A percentile compares a stretch with the other conserved stretches of the same genome.
phyloP scores from a whole-genome alignment of 2,113 vertebrate genomes.

The Hemicordylus capensis region DNA sequence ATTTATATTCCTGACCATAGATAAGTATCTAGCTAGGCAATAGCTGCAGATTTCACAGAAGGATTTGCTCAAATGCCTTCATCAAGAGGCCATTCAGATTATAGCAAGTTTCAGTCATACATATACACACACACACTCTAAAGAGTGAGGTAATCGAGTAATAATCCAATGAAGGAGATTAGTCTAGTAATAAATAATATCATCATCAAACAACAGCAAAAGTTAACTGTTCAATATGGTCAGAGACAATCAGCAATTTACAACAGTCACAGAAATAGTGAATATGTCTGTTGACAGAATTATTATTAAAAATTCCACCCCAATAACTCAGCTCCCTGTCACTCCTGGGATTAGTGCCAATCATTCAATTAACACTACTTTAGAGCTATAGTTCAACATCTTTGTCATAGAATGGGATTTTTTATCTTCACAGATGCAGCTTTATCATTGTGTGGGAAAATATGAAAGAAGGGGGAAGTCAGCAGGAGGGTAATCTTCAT shows the following conservation, averaged over 20 bases:
- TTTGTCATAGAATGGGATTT: not conserved
- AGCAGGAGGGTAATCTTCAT: not conserved
- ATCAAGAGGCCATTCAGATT: not conserved
- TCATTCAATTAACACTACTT: not conserved
- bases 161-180: not conserved
- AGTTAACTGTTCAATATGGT: slow-evolving; percentile 1
- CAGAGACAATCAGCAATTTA: slow-evolving; percentile 1
- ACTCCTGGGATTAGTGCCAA: not conserved
- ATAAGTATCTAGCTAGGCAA: not conserved
- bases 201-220: too few species aligned
- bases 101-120: not conserved
- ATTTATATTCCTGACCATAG: too few species aligned
- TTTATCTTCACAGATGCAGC: slow-evolving; percentile 1
- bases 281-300: not conserved
- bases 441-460: slow-evolving; percentile 6
- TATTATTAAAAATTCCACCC: slow-evolving; percentile 2
- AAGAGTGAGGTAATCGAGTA: accelerated
- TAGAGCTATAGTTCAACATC: slow-evolving; percentile 13
- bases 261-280: not conserved
- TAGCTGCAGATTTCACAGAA: not conserved
- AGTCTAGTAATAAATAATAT: not conserved
- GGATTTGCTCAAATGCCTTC: not conserved
- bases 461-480: not conserved
- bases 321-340: not conserved
- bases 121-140: too few species aligned